A percentile compares a stretch with the other conserved stretches of the same genome.
phyloP scores from a whole-genome alignment of 2,113 vertebrate species.

The Fukomys damarensis region DNA sequence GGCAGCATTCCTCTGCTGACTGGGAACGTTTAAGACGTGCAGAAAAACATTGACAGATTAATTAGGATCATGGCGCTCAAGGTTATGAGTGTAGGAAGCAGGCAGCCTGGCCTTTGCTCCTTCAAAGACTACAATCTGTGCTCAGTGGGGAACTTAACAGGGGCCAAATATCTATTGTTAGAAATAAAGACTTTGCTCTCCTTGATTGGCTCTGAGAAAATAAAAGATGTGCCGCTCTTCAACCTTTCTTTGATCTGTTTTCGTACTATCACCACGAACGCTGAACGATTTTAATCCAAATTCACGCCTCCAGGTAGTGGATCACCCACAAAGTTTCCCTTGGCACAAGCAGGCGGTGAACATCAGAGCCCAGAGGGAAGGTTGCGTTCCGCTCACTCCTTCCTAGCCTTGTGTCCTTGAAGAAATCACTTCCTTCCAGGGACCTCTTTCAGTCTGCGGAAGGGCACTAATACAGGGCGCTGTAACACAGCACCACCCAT shows the following conservation, averaged over 20 bases:
- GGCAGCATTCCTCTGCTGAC: neutral
- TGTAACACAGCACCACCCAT: neutral
- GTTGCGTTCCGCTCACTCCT: neutral
- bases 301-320: neutral
- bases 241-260: neutral
- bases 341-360: neutral
- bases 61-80: slow-evolving; percentile 40
- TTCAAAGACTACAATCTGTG: neutral
- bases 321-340: neutral
- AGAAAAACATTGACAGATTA: neutral
- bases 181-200: neutral
- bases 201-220: slow-evolving; percentile 11
- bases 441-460: neutral
- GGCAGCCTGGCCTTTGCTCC: neutral
- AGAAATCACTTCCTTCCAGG: neutral
- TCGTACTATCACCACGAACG: neutral
- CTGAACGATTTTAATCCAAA: neutral
- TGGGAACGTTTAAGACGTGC: neutral
- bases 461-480: neutral
- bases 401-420: neutral
- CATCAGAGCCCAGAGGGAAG: neutral
- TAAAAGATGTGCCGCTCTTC: neutral
- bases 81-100: neutral
- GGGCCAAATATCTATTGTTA: neutral
- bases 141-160: neutral